Base-by-base conservation (phyloP, 2,888 invertebrate genomes). In the Agrenia bidenticulata region DNA sequence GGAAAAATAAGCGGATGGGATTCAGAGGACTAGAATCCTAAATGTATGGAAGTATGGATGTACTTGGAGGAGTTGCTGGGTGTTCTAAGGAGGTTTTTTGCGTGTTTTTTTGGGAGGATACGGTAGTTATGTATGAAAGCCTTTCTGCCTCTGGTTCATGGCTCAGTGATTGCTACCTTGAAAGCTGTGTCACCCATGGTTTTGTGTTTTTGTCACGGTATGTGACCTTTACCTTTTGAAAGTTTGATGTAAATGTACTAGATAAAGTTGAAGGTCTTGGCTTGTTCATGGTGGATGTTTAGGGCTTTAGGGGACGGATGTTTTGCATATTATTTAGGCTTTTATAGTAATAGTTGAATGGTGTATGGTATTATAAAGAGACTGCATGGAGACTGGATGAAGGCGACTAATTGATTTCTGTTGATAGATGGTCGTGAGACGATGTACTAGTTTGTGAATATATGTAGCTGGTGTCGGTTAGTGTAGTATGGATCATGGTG, bases 81-180 rank as follows among this genome's bases (percentile, higher is more conserved):
- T 17, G n/a, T 45, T n/a, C 45, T 45, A n/a, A n/a, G 45, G 15
- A 5, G n/a, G 5, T 5, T 5, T 32, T 4, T 32, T 32, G 32
- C 15, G 19, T 45, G 5, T 45, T 45, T 45, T 45, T 45, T 45
- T 17, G 15, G 45, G n/a, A n/a, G n/a, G n/a, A n/a, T n/a, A n/a
- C n/a, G n/a, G n/a, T n/a, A n/a, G n/a, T n/a, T n/a, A n/a, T n/a
- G n/a, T 17, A 64, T 68, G 61, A 68, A 68, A 68, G 64, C 67
- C 62, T 68, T 64, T 64, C 54, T 32, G 4, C 32, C 32, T 4
- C 61, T 63, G 51, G 54, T 54, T 56, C 56, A 45, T 49, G 62
- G 51, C 7, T 51, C 23, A 23, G 2, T 51, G 21, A 23, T 19
- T 45, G 4, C 4, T 45, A 45, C 45, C 45, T 45, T 45, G 15